Percentiles rank a stretch among this genome's conserved stretches.
phyloP scores from a whole-genome alignment of 2,797 vertebrate genomes.

The Sebastiscus tertius region DNA sequence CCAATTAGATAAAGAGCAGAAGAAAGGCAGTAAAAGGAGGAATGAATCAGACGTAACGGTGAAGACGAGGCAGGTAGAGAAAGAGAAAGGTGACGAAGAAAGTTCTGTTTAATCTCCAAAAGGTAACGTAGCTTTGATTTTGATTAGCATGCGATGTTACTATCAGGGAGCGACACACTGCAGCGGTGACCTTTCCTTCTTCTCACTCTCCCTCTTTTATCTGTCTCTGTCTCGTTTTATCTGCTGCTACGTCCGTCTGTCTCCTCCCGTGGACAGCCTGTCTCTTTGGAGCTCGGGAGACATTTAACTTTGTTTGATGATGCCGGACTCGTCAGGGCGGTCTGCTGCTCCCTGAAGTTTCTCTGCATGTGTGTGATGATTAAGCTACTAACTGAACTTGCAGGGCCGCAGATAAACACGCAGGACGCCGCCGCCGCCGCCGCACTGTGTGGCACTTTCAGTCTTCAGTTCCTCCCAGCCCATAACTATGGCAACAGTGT shows the following conservation, averaged over 20 bases:
- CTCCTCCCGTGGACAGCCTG: neutral
- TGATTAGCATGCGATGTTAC: conserved; percentile 54
- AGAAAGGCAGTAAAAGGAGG: neutral
- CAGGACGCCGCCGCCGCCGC: conserved; percentile 14
- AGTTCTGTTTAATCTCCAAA: conserved; percentile 41
- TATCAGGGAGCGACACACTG: conserved; percentile 34
- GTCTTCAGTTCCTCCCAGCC: conserved; percentile 92
- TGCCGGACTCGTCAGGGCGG: conserved; percentile 14
- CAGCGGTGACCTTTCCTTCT: conserved; percentile 61
- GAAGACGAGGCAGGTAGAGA: neutral
- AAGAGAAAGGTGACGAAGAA: conserved; percentile 17
- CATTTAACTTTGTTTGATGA: conserved; percentile 54
- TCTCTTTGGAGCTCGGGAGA: conserved; percentile 30
- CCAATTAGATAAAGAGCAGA: neutral
- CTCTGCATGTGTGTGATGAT: neutral
- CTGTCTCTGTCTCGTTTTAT: conserved; percentile 21
- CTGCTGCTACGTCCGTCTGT: conserved; percentile 7
- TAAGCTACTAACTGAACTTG: conserved; percentile 10
- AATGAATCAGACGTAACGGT: neutral
- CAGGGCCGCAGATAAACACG: neutral
- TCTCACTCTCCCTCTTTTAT: conserved; percentile 35
- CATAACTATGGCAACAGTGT: conserved; percentile 82
- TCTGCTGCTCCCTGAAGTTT: neutral
- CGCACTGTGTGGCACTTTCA: conserved; percentile 86
- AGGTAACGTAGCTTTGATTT: conserved; percentile 57